phyloP scores from a whole-genome alignment of 2,113 vertebrate genomes.

The Chaetorhynchus papuensis region DNA sequence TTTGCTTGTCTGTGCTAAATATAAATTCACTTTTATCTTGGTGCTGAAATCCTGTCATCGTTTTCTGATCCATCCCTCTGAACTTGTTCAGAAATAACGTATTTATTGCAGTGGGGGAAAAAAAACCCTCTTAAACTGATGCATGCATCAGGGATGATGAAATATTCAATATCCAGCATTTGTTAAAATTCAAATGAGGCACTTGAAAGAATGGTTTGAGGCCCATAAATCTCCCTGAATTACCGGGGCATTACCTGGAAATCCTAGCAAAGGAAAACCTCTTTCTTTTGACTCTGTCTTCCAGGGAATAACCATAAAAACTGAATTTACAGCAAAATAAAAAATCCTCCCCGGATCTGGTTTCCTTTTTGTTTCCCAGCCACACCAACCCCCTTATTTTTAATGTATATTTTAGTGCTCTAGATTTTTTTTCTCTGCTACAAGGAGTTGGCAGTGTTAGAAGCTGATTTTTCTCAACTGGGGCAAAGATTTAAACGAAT shows the following conservation, averaged over 20 bases:
- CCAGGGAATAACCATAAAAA: neutral
- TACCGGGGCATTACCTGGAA: neutral
- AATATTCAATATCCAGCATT: neutral
- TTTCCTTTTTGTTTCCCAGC: neutral
- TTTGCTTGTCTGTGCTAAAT: neutral
- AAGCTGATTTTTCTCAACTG: neutral
- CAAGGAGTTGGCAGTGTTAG: neutral
- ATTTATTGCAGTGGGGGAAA: neutral
- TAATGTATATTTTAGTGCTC: neutral
- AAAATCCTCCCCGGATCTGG: fast-evolving
- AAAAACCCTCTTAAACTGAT: neutral
- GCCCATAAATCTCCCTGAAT: neutral
- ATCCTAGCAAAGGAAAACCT: neutral
- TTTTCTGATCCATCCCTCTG: neutral
- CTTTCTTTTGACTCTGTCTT: neutral
- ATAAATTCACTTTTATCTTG: neutral
- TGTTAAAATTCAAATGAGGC: neutral
- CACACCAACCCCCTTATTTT: neutral
- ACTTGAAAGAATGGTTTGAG: neutral
- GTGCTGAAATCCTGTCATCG: neutral
- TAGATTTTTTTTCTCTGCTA: neutral
- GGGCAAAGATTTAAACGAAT: neutral
- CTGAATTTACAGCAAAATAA: neutral
- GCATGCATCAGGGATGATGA: neutral
- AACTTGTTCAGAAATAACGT: neutral